A percentile compares a stretch with the other conserved stretches of the same genome.
These are phyloP conservation scores for Ornithorhynchus anatinus DNA, from an alignment of 2,113 vertebrate genomes.

Conservation along the genomic window DNA sequence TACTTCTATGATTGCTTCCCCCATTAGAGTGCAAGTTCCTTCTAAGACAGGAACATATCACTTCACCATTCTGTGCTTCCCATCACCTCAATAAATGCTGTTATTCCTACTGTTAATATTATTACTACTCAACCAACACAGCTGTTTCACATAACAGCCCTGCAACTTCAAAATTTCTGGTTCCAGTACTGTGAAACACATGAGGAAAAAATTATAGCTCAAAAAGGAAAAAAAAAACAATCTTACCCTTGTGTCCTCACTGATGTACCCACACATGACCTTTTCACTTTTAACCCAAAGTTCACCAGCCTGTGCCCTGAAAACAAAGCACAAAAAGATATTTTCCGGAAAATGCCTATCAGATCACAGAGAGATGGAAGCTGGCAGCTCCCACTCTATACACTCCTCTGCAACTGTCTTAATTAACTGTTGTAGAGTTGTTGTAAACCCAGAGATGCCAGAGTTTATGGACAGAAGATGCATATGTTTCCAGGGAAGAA, in stretches of 20 bases:
- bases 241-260: conserved; percentile 92
- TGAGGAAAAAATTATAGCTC: too few relatives aligned
- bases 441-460: too few relatives aligned
- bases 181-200: background rate
- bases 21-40: too few relatives aligned
- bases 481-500: too few relatives aligned
- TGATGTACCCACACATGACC: conserved; percentile 98
- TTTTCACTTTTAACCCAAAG: conserved; percentile 98
- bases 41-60: too few relatives aligned
- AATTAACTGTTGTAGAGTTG: too few relatives aligned
- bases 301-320: conserved; percentile 95
- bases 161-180: background rate
- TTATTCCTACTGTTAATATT: too few relatives aligned
- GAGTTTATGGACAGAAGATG: too few relatives aligned
- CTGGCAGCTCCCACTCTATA: background rate
- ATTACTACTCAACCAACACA: background rate
- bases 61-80: too few relatives aligned
- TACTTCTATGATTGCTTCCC: too few relatives aligned
- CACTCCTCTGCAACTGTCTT: too few relatives aligned
- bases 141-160: background rate
- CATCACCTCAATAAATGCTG: too few relatives aligned
- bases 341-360: background rate
- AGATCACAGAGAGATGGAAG: background rate
- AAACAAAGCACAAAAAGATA: conserved; percentile 14
- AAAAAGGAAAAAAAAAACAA: background rate